Percentiles rank a stretch among this genome's conserved stretches.
Conservation (phyloP, 2,888 invertebrate species). For the Amiota mariae region DNA sequence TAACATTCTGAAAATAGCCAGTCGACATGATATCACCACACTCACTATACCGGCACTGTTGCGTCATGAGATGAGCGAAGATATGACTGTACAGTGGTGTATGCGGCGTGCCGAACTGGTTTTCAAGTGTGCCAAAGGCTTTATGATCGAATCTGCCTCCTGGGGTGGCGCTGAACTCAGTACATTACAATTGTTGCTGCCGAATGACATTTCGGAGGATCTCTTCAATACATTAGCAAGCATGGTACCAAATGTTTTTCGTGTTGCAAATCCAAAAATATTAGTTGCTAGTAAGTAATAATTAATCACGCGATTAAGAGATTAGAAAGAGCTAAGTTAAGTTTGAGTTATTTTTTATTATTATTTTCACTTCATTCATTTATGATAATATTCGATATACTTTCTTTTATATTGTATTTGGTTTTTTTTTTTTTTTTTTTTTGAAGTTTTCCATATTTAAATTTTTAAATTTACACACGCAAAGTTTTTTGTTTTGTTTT, state of each 20-base stretch:
- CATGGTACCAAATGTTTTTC: slow-evolving; percentile 94
- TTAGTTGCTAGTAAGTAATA: slow-evolving; percentile 75
- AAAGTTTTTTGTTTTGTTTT: slow-evolving; percentile 48
- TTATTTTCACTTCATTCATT: slow-evolving; percentile 59
- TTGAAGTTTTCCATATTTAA: slow-evolving; percentile 43
- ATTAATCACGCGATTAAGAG: not conserved
- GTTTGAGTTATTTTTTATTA: slow-evolving; percentile 53
- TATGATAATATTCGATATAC: slow-evolving; percentile 42
- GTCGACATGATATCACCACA: slow-evolving; percentile 93
- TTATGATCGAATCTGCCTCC: slow-evolving; percentile 98
- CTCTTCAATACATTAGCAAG: slow-evolving; percentile 86
- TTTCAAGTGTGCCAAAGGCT: slow-evolving; percentile 99
- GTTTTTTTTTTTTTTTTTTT: slow-evolving; percentile 25
- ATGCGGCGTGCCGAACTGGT: slow-evolving; percentile 95
- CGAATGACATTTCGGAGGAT: slow-evolving; percentile 87
- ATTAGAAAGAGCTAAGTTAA: too few relatives aligned
- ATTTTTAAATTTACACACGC: slow-evolving; percentile 58
- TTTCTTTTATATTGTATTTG: too few relatives aligned
- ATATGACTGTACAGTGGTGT: slow-evolving; percentile 98
- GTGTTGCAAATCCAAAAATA: slow-evolving; percentile 94
- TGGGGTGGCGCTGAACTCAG: slow-evolving; percentile 90
- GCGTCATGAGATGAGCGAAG: slow-evolving; percentile 95
- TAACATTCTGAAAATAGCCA: slow-evolving; percentile 95
- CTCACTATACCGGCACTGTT: slow-evolving; percentile 94
- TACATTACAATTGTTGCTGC: slow-evolving; percentile 78